Base-by-base conservation (phyloP, 1,140 invertebrate species). In the Chionoecetes opilio region DNA sequence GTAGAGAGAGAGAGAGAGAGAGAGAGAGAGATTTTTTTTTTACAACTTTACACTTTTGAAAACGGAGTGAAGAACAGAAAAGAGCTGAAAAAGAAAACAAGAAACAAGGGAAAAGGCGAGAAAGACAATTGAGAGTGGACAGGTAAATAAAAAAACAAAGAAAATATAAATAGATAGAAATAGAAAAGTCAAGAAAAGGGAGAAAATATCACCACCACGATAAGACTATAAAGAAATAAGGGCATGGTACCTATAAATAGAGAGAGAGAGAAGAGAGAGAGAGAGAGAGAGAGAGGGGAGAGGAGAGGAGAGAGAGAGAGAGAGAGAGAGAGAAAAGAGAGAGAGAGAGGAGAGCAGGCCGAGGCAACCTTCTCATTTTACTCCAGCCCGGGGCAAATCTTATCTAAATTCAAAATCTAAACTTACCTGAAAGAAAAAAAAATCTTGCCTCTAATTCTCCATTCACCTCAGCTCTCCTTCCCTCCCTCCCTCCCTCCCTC, bases 341-440 rank as follows among this genome's bases (percentile, higher is more conserved):
- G 75, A 34, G 75, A 17, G 26, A 34, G 32, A 26, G n/a, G 63
- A 26, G n/a, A 26, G 63, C 63, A 75, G 63, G 63, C 63, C 63
- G 63, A 75, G 63, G 21, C n/a, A 75, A 75, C 63, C 63, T 75
- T 75, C 63, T 75, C 63, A 75, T 75, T 75, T 75, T 75, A 75
- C 63, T 75, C 63, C 63, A 75, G 21, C 63, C 63, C 21, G 11
- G 21, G 63, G 63, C 63, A 75, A 75, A 75, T 75, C 63, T 75
- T 75, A 75, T 75, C 63, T 75, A 75, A 75, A 75, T 75, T 75
- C 63, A 75, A 75, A 75, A 75, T 75, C 63, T 75, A 75, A 75
- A 75, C 63, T n/a, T 26, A 17, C 63, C 8, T 21, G 21, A 17
- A 75, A 75, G n/a, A n/a, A 75, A 75, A 75, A 75, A 75, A 75